These are phyloP conservation scores for Anguilla obscura DNA, from an alignment of 2,797 vertebrate species.

Conservation along the genomic window DNA sequence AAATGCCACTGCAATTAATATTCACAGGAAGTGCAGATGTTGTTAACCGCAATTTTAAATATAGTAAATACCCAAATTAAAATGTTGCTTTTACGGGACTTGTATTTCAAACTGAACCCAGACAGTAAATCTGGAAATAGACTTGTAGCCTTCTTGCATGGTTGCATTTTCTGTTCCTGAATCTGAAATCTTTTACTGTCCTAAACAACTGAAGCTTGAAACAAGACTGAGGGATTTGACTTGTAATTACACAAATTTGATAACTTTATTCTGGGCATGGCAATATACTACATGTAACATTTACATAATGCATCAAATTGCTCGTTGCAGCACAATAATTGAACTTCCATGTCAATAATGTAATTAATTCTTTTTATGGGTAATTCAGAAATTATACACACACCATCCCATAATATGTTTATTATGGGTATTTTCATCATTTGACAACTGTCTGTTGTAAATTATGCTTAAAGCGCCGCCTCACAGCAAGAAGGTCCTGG, in stretches of 20 bases:
- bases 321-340: not conserved
- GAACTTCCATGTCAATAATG: not conserved
- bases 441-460: not conserved
- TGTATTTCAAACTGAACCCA: constrained; percentile 2
- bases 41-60: constrained; percentile 1
- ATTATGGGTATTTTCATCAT: not conserved
- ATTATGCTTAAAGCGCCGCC: not conserved
- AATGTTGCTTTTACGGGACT: not conserved
- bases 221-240: not conserved
- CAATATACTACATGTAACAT: not conserved
- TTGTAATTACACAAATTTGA: not conserved
- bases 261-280: not conserved
- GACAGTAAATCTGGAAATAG: constrained; percentile 1
- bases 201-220: not conserved
- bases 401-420: no score
- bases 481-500: not conserved
- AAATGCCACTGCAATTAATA: constrained; percentile 8
- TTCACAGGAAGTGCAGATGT: constrained; percentile 5
- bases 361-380: not conserved
- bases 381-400: no score
- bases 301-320: not conserved
- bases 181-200: not conserved
- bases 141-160: not conserved
- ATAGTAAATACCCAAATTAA: constrained; percentile 2
- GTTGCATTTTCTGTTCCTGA: constrained; percentile 23